These are phyloP conservation scores for Bombus pascuorum DNA, from an alignment of 1,140 invertebrate genomes.

Conservation along the genomic window DNA sequence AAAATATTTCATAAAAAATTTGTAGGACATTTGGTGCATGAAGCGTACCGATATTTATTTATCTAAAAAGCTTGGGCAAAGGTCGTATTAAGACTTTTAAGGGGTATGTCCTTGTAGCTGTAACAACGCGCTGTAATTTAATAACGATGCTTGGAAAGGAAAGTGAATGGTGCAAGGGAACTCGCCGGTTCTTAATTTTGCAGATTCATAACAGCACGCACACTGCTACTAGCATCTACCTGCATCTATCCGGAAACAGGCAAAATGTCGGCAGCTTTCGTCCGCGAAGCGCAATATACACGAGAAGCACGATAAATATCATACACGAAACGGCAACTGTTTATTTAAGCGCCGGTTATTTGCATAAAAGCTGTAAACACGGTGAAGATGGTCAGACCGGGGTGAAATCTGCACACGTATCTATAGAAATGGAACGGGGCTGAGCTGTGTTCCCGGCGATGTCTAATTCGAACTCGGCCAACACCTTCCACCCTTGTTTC, in stretches of 20 bases:
- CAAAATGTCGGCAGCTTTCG: conserved; percentile 51
- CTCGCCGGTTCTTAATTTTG: conserved; percentile 55
- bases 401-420: conserved; percentile 28
- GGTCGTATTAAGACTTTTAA: no score
- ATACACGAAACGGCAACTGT: conserved; percentile 62
- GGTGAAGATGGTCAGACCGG: not conserved
- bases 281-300: conserved; percentile 41
- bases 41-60: not conserved
- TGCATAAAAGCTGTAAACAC: conserved; percentile 54
- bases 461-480: conserved; percentile 25
- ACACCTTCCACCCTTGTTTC: conserved; percentile 15
- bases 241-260: conserved; percentile 61
- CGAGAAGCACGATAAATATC: conserved; percentile 70
- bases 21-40: no score
- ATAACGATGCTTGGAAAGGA: not conserved
- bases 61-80: no score
- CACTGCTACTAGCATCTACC: not conserved
- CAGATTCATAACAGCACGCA: conserved; percentile 66
- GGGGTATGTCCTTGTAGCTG: not conserved
- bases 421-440: not conserved
- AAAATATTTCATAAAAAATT: no score
- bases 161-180: not conserved
- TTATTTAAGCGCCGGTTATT: conserved; percentile 67
- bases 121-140: not conserved
- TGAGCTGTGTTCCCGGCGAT: not conserved